Evolutionary conservation across 1,140 invertebrate species (phyloP).

Genomic region (Camponotus floridanus): DNA sequence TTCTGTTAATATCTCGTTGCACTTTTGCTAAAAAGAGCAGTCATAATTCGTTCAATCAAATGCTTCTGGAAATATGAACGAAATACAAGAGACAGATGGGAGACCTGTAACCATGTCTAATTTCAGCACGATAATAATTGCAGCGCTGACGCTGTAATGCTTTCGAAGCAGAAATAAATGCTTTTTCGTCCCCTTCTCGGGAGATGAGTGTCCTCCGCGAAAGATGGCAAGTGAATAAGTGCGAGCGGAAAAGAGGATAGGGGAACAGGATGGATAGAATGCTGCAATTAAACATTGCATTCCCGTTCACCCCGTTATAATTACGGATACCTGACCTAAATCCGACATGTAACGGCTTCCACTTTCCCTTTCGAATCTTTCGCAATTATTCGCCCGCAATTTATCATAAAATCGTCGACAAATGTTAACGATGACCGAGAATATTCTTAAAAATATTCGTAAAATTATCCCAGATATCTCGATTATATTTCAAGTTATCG

Average conservation of each 20-base stretch:
- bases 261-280: constrained; percentile 44
- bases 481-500: neutral
- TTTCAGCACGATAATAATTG: constrained; percentile 67
- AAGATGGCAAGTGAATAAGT: constrained; percentile 35
- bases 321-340: constrained; percentile 60
- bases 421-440: neutral
- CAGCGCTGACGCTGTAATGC: constrained; percentile 46
- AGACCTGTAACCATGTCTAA: constrained; percentile 58
- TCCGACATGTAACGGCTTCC: constrained; percentile 47
- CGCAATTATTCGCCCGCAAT: constrained; percentile 63
- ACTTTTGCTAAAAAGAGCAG: neutral
- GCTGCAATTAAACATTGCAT: constrained; percentile 73
- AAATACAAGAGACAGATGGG: constrained; percentile 4
- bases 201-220: constrained; percentile 39
- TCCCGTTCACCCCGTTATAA: constrained; percentile 47
- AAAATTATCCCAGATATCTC: neutral
- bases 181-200: constrained; percentile 28
- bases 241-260: neutral
- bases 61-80: neutral
- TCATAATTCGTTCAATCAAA: constrained; percentile 6
- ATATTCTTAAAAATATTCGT: neutral
- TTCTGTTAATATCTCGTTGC: constrained; percentile 1
- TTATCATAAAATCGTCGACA: constrained; percentile 55
- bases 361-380: constrained; percentile 66
- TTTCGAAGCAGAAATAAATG: constrained; percentile 65